A percentile compares a stretch with the other conserved stretches of the same genome.
phyloP scores from a whole-genome alignment of 1,140 invertebrate genomes.

The Brachionus plicatilis region DNA sequence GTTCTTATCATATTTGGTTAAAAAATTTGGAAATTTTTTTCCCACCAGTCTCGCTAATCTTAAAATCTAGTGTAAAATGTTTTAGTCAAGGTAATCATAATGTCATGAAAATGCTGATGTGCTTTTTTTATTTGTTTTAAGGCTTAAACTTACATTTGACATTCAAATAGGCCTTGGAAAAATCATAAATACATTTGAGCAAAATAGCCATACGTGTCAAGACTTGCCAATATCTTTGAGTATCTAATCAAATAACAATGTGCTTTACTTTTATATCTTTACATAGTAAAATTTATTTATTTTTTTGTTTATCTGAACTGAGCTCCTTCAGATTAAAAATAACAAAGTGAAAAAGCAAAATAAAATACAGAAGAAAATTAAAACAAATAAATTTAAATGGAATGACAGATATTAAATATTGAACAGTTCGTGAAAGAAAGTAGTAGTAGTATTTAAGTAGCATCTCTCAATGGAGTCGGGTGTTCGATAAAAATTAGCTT shows the following conservation, averaged over 20 bases:
- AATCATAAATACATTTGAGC: neutral
- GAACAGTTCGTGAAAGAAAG: neutral
- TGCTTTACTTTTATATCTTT: neutral
- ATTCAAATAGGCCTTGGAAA: neutral
- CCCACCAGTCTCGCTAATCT: neutral
- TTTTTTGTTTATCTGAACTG: too few species aligned
- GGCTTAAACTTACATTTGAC: neutral
- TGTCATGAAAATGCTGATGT: neutral
- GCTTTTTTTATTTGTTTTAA: neutral
- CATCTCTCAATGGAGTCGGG: neutral
- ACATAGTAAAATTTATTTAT: too few species aligned
- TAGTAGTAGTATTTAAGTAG: neutral
- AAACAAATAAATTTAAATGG: too few species aligned
- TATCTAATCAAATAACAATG: neutral
- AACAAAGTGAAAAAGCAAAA: too few species aligned
- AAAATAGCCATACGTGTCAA: neutral
- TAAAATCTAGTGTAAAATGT: neutral
- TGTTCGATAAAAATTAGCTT: neutral
- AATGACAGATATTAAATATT: too few species aligned
- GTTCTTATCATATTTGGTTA: neutral
- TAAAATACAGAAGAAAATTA: too few species aligned
- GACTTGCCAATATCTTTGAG: neutral
- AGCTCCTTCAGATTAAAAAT: too few species aligned
- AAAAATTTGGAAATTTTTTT: neutral
- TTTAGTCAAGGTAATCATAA: slow-evolving; percentile 18